These are phyloP conservation scores for Eupristina koningsbergeri DNA, from an alignment of 1,140 invertebrate genomes.

Conservation along the genomic window DNA sequence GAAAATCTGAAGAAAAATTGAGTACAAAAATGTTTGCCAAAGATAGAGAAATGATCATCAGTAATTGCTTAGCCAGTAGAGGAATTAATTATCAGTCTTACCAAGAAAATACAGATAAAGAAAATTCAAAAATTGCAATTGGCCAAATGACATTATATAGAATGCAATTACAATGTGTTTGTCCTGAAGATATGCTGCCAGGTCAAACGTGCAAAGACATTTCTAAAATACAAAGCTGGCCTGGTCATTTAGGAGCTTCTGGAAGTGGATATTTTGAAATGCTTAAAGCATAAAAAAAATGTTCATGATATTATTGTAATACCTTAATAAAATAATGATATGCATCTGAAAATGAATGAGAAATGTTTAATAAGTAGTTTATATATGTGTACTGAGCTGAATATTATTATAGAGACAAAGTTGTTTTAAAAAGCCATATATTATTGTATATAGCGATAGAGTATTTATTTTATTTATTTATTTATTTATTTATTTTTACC, in stretches of 20 bases:
- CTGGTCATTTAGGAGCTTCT: conserved; percentile 69
- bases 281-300: conserved; percentile 45
- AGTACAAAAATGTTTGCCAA: conserved; percentile 54
- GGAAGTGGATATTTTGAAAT: conserved; percentile 73
- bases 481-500: neutral
- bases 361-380: conserved; percentile 37
- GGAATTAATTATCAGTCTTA: conserved; percentile 66
- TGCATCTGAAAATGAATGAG: conserved; percentile 36
- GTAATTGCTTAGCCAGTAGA: conserved; percentile 70
- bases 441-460: conserved; percentile 7
- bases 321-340: conserved; percentile 27
- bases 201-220: conserved; percentile 73
- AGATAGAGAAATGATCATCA: conserved; percentile 60
- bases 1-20: conserved; percentile 59
- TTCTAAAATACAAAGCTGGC: conserved; percentile 72
- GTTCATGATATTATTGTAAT: conserved; percentile 21
- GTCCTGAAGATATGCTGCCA: conserved; percentile 69
- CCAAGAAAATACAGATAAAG: conserved; percentile 67
- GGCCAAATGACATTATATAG: conserved; percentile 76
- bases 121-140: conserved; percentile 69
- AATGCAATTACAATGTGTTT: conserved; percentile 72
- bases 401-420: neutral
- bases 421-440: neutral
- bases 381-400: neutral
- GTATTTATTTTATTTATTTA: too few species aligned